Evolutionary conservation across 2,113 vertebrate genomes (phyloP).

Genomic region (Strix uralensis): DNA sequence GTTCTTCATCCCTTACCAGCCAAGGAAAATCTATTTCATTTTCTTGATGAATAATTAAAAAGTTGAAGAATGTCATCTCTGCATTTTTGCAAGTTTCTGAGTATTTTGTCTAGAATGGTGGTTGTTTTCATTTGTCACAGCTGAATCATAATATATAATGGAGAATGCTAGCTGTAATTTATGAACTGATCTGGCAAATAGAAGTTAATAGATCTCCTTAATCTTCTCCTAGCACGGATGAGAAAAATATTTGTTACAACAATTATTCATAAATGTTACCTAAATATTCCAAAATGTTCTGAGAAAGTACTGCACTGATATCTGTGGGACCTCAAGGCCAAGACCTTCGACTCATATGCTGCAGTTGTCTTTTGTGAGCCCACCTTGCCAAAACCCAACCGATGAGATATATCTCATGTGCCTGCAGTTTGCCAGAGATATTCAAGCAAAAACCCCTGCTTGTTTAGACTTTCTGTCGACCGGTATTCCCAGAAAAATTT

Average conservation of each 20-base stretch:
- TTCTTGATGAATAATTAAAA: not conserved
- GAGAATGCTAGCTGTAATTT: not conserved
- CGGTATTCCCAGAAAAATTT: not conserved
- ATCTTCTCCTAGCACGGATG: not conserved
- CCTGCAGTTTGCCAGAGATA: not conserved
- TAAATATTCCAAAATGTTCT: not conserved
- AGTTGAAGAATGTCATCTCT: not conserved
- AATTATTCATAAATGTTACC: not conserved
- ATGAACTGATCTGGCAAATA: not conserved
- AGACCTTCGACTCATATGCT: not conserved
- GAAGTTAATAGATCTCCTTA: not conserved
- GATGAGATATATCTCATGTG: not conserved
- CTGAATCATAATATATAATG: not conserved
- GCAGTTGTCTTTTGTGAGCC: not conserved
- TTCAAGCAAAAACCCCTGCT: not conserved
- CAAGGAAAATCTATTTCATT: not conserved
- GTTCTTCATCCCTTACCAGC: not conserved
- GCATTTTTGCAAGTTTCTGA: not conserved
- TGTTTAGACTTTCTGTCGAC: not conserved
- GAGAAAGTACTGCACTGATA: not conserved
- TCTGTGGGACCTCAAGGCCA: not conserved
- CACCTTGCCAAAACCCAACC: not conserved
- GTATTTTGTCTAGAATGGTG: not conserved
- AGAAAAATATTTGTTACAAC: not conserved
- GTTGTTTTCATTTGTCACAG: not conserved